A percentile compares a stretch with the other conserved stretches of the same genome.
Evolutionary conservation across 2,888 invertebrate genomes (phyloP).

Genomic region (Fabriciana adippe): DNA sequence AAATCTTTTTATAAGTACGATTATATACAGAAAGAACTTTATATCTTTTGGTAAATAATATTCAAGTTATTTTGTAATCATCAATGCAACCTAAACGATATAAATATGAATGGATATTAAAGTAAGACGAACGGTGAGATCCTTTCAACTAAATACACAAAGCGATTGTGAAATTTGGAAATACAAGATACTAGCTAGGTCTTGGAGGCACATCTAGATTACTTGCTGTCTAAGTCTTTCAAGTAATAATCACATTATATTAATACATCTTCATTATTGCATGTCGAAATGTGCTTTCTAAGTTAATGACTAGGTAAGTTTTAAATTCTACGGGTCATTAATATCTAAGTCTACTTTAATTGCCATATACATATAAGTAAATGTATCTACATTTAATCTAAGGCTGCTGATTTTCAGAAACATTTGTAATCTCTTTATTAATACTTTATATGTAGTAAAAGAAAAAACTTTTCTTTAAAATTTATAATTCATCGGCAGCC

Average conservation of each 20-base stretch:
- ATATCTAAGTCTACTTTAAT: slow-evolving; percentile 22
- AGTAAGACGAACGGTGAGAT: slow-evolving; percentile 11
- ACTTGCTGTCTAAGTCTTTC: slow-evolving; percentile 22
- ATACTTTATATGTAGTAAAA: not conserved
- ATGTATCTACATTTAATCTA: slow-evolving; percentile 12
- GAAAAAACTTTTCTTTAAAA: not conserved
- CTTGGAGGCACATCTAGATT: slow-evolving; percentile 10
- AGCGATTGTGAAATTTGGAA: not conserved
- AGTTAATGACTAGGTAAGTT: slow-evolving; percentile 24
- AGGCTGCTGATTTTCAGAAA: slow-evolving; percentile 5
- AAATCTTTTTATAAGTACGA: slow-evolving; percentile 42
- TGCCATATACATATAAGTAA: slow-evolving; percentile 11
- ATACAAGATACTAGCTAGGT: slow-evolving; percentile 2
- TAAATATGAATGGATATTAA: not conserved
- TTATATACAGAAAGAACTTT: slow-evolving; percentile 28
- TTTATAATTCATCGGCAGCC: slow-evolving; percentile 10
- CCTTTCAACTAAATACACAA: slow-evolving; percentile 3
- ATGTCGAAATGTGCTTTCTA: slow-evolving; percentile 31
- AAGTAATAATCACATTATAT: slow-evolving; percentile 21
- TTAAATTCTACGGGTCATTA: slow-evolving; percentile 24
- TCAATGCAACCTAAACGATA: slow-evolving; percentile 1
- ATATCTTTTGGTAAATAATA: slow-evolving; percentile 13
- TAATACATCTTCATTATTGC: slow-evolving; percentile 13
- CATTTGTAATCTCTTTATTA: slow-evolving; percentile 1
- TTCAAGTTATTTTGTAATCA: not conserved